Conservation (phyloP, 35 echinoderm and acorn worm genomes). For the Ptychodera flava region DNA sequence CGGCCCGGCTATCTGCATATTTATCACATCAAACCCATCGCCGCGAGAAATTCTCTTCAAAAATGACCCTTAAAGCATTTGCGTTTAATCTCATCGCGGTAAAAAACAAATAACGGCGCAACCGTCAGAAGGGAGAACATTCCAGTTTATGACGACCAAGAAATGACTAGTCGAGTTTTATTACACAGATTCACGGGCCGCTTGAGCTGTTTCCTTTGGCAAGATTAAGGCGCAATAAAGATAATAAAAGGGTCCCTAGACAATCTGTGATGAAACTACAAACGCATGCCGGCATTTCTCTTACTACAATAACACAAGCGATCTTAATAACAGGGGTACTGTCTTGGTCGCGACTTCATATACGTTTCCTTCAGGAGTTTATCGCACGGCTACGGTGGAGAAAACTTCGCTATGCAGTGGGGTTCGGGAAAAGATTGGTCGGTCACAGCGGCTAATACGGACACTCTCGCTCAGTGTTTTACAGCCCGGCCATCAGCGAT, state of each 20-base stretch:
- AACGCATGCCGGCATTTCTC: background rate
- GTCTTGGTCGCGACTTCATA: background rate
- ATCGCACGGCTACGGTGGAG: background rate
- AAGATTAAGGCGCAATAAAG: constrained; percentile 1
- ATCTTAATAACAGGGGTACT: background rate
- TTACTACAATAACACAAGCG: background rate
- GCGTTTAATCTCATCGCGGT: too few species aligned
- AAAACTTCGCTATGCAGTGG: background rate
- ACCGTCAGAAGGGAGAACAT: too few species aligned
- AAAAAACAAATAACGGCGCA: too few species aligned
- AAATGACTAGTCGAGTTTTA: too few species aligned
- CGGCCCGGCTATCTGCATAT: background rate
- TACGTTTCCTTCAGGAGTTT: background rate
- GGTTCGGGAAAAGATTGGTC: background rate
- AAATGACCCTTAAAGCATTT: background rate
- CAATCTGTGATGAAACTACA: background rate
- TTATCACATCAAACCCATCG: background rate
- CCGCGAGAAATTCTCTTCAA: background rate
- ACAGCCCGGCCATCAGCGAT: background rate
- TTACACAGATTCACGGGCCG: background rate
- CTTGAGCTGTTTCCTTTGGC: background rate
- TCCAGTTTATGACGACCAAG: too few species aligned
- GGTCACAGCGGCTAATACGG: background rate
- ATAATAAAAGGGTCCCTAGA: background rate
- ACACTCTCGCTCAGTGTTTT: background rate